Evolutionary conservation across 2,113 vertebrate species (phyloP).

Genomic region (Halichoerus grypus): DNA sequence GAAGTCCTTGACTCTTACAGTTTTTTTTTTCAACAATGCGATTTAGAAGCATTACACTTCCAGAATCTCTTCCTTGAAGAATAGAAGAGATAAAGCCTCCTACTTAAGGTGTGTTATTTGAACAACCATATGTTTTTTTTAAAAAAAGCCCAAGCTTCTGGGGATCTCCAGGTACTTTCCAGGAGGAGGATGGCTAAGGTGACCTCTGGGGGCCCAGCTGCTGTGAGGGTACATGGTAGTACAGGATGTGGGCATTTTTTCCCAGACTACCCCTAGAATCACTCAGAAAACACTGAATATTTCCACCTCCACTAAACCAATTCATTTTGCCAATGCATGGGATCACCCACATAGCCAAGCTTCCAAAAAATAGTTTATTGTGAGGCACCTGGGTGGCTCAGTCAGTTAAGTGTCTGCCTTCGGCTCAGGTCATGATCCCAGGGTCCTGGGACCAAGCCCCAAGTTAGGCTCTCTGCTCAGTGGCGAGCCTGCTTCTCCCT

Average conservation of each 20-base stretch:
- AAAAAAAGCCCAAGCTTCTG: not conserved
- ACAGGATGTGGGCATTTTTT: not conserved
- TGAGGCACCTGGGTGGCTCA: no score
- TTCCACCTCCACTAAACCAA: not conserved
- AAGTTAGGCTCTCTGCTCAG: no score
- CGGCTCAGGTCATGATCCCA: no score
- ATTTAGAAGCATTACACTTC: constrained; percentile 1
- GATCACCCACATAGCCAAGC: not conserved
- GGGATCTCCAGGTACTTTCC: not conserved
- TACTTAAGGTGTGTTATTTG: not conserved
- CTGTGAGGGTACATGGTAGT: not conserved
- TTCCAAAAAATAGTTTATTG: not conserved
- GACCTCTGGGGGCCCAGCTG: not conserved
- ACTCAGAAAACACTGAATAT: not conserved
- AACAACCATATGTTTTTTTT: not conserved
- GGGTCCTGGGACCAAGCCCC: no score
- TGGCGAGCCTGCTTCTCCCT: no score
- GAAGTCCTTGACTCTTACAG: not conserved
- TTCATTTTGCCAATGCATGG: not conserved
- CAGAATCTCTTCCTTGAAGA: constrained; percentile 38
- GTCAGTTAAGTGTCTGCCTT: no score
- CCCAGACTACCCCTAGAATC: not conserved
- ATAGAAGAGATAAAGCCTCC: not conserved
- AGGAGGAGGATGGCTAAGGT: not conserved
- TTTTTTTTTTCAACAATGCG: not conserved